A percentile compares a stretch with the other conserved stretches of the same genome.
phyloP scores from a whole-genome alignment of 2,797 vertebrate species.

The Chaunax sp. region DNA sequence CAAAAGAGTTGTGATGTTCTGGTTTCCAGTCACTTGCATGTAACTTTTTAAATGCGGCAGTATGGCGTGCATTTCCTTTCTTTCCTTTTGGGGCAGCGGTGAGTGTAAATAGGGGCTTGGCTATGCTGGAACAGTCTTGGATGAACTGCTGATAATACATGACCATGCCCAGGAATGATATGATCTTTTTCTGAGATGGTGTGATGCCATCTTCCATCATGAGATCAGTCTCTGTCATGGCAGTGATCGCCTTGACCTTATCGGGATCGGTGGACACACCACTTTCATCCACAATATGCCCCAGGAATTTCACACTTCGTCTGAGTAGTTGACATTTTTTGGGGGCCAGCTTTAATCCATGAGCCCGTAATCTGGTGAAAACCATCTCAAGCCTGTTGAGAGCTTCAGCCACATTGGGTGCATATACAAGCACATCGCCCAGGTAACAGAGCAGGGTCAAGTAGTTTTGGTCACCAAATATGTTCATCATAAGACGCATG shows the following conservation, averaged over 20 bases:
- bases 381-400: no score
- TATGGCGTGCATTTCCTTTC: not conserved
- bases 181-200: slow-evolving; percentile 7
- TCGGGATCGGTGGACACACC: no score
- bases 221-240: not conserved
- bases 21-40: not conserved
- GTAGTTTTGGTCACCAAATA: not conserved
- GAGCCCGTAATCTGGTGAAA: no score
- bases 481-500: slow-evolving; percentile 12
- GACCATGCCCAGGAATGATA: slow-evolving; percentile 10
- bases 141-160: slow-evolving; percentile 34
- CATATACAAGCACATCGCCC: no score
- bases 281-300: no score
- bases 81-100: not conserved
- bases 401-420: no score
- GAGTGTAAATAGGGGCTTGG: not conserved
- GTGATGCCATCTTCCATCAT: slow-evolving; percentile 16
- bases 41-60: not conserved
- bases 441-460: no score
- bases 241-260: no score
- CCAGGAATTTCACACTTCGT: no score
- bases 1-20: not conserved
- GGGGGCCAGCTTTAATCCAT: not conserved
- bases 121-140: not conserved
- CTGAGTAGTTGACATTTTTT: not conserved